Conservation (phyloP, 2,113 vertebrate species). For the Limnothrissa miodon region DNA sequence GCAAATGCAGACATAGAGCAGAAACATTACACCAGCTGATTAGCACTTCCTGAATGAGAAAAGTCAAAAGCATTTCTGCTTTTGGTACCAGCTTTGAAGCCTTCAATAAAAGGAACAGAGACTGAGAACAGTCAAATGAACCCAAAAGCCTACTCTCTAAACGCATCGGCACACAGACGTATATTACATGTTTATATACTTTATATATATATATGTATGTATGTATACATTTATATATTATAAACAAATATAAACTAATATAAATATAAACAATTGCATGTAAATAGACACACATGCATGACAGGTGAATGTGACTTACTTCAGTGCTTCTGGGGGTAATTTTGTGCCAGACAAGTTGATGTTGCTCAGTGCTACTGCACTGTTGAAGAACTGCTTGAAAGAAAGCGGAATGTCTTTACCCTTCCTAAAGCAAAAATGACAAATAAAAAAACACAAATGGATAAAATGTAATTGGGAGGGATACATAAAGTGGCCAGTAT, state of each 20-base stretch:
- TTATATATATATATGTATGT: neutral
- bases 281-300: no score
- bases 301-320: slow-evolving; percentile 73
- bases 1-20: neutral
- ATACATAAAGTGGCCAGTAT: neutral
- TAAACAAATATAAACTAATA: no score
- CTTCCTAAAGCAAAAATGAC: slow-evolving; percentile 71
- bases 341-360: slow-evolving; percentile 90
- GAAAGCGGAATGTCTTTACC: slow-evolving; percentile 83
- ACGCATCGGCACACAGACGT: no score
- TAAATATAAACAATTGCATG: no score
- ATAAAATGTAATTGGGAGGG: neutral
- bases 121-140: neutral
- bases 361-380: slow-evolving; percentile 78
- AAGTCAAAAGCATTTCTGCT: neutral
- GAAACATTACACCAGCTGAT: neutral
- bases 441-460: neutral
- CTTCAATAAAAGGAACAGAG: neutral
- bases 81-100: neutral
- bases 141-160: neutral
- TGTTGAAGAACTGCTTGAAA: slow-evolving; percentile 95
- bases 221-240: no score
- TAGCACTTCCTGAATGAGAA: neutral
- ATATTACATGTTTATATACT: neutral
- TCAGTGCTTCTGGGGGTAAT: slow-evolving; percentile 89